Evolutionary conservation across 1,140 invertebrate species (phyloP).

Genomic region (Hylaeus volcanicus): DNA sequence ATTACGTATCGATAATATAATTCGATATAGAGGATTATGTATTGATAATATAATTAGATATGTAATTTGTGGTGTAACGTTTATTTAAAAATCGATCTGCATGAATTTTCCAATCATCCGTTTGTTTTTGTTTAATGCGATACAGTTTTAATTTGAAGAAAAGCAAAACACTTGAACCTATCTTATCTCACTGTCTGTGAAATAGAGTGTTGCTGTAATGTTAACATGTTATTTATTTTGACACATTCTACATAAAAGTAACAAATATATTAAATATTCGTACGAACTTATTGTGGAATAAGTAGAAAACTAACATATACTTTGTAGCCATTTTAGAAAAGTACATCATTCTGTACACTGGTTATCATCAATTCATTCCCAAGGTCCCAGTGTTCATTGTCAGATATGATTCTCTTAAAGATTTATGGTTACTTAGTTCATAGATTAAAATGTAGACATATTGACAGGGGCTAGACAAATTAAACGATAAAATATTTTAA

Average conservation of each 20-base stretch:
- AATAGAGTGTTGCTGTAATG: conserved; percentile 30
- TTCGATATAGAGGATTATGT: neutral
- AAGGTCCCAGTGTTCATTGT: conserved; percentile 51
- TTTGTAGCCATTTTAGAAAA: conserved; percentile 37
- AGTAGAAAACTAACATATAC: conserved; percentile 59
- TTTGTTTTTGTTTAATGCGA: conserved; percentile 5
- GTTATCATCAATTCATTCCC: conserved; percentile 47
- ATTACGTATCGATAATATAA: conserved; percentile 12
- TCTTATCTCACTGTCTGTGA: conserved; percentile 37
- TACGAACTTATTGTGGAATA: conserved; percentile 58
- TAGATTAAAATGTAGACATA: conserved; percentile 56
- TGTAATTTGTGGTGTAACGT: neutral
- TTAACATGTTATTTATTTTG: conserved; percentile 42
- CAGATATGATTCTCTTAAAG: conserved; percentile 48
- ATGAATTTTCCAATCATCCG: conserved; percentile 6
- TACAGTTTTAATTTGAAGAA: conserved; percentile 13
- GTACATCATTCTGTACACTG: conserved; percentile 42
- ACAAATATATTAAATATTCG: conserved; percentile 34
- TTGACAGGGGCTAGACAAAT: conserved; percentile 54
- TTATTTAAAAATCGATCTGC: conserved; percentile 20
- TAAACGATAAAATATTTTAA: conserved; percentile 66
- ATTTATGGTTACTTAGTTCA: conserved; percentile 45
- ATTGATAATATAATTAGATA: neutral
- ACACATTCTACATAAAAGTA: conserved; percentile 31
- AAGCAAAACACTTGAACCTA: conserved; percentile 14